These are phyloP conservation scores for Sycobia sp. DNA, from an alignment of 1,140 invertebrate genomes.

Conservation along the genomic window DNA sequence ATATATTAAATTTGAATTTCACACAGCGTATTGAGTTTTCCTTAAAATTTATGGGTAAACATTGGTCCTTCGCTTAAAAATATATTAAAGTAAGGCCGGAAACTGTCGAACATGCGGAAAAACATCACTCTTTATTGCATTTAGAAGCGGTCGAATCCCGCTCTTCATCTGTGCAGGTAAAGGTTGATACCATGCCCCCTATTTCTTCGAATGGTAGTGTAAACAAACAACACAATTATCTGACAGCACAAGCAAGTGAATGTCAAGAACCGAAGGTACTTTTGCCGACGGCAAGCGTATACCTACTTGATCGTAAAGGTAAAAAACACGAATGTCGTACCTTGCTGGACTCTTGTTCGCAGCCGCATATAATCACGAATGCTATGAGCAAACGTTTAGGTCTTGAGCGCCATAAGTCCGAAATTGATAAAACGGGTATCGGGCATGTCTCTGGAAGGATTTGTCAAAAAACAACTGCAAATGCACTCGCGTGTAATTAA, in stretches of 20 bases:
- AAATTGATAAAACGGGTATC: neutral
- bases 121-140: neutral
- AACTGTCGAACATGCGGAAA: no score
- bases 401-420: neutral
- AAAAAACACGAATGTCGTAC: slow-evolving; percentile 28
- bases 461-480: neutral
- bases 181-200: neutral
- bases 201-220: neutral
- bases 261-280: neutral
- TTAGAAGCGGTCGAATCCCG: neutral
- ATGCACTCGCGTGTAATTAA: neutral
- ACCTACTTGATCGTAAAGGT: slow-evolving; percentile 24
- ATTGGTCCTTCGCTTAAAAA: no score
- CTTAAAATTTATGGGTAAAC: no score
- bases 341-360: slow-evolving; percentile 25
- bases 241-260: slow-evolving; percentile 6
- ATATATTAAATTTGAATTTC: no score
- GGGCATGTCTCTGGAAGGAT: neutral
- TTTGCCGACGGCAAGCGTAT: slow-evolving; percentile 24
- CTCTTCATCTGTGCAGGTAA: no score
- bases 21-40: no score
- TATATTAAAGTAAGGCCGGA: no score
- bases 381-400: neutral
- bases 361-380: no score
- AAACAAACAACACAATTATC: neutral